Evolutionary conservation across 2,113 vertebrate species (phyloP), one percentile per base, ranked within the genome.

Genomic region (Trematomus loennbergii): DNA sequence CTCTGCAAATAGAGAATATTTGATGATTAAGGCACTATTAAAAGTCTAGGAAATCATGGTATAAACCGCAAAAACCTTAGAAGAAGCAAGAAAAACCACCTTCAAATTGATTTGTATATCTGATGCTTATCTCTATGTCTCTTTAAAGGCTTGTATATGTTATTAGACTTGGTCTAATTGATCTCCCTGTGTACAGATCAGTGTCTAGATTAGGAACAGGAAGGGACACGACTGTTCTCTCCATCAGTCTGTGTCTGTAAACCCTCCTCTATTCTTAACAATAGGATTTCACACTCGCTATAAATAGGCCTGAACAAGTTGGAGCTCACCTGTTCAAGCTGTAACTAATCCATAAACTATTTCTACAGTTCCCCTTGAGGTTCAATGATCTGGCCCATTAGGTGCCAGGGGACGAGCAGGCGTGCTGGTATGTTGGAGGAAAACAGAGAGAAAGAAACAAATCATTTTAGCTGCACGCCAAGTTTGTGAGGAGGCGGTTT

Each of bases 271-370:
- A 58, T 86, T 81, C 83, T 72, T 49, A 79, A 91, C 91, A 90
- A 88, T 88, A 76, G 85, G 75, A 86, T 84, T 90, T 87, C 49
- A 60, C 45, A n/a, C 75, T 17, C 15, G 4, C 72, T 83, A 86
- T 71, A 86, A 89, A 84, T 86, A 87, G 81, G 76, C 50, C 74
- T n/a, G 29, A 78, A 86, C 81, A 85, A 83, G 91, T 80, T 12
- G 22, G 17, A 75, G 70, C 86, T 91, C 82, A 89, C 79, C 87
- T 88, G 77, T 71, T 88, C 82, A 88, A 84, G 85, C 78, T 83
- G 83, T 33, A 67, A 87, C 86, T 86, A 90, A 90, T 91, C 88
- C 80, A 72, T 50, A 86, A 86, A 76, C 78, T 79, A 68, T 79
- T 78, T 69, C 67, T 22, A 67, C 58, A 59, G 81, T 88, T 87